Conservation (phyloP, 2,113 vertebrate genomes). For the Apistogramma diplotaenia region DNA sequence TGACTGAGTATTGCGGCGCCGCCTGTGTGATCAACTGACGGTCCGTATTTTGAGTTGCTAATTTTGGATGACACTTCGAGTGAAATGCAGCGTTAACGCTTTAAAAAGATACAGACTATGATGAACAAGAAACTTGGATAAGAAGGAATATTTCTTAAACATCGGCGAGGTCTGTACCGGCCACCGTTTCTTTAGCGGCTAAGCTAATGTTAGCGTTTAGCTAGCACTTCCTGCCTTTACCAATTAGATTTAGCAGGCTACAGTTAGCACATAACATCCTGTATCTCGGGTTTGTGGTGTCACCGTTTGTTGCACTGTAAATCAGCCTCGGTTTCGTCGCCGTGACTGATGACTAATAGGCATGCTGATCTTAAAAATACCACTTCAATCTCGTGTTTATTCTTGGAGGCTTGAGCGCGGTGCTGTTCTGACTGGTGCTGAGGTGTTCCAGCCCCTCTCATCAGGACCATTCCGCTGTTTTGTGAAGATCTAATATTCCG, state of each 20-base stretch:
- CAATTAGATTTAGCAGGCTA: constrained; percentile 13
- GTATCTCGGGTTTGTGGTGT: not conserved
- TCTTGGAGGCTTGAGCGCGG: not conserved
- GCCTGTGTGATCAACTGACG: constrained; percentile 5
- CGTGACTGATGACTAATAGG: not conserved
- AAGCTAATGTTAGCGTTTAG: constrained; percentile 29
- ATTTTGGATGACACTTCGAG: not conserved
- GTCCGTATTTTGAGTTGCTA: not conserved
- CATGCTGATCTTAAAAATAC: not conserved
- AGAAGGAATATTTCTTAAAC: not conserved
- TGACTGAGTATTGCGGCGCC: not conserved
- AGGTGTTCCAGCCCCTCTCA: constrained; percentile 51
- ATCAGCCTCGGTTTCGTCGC: not conserved
- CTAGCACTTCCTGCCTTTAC: constrained; percentile 42
- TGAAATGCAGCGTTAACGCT: not conserved
- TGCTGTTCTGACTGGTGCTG: not conserved
- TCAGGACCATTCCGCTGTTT: constrained; percentile 51
- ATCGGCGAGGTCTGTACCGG: constrained; percentile 10
- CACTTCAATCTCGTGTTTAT: not conserved
- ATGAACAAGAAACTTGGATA: constrained; percentile 4
- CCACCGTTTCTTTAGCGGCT: not conserved
- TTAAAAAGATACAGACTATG: not conserved
- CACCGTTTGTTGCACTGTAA: not conserved
- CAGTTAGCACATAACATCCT: not conserved
- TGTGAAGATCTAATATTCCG: not conserved